These are phyloP conservation scores for Trachops cirrhosus DNA, from an alignment of 2,797 vertebrate species.

Conservation along the genomic window DNA sequence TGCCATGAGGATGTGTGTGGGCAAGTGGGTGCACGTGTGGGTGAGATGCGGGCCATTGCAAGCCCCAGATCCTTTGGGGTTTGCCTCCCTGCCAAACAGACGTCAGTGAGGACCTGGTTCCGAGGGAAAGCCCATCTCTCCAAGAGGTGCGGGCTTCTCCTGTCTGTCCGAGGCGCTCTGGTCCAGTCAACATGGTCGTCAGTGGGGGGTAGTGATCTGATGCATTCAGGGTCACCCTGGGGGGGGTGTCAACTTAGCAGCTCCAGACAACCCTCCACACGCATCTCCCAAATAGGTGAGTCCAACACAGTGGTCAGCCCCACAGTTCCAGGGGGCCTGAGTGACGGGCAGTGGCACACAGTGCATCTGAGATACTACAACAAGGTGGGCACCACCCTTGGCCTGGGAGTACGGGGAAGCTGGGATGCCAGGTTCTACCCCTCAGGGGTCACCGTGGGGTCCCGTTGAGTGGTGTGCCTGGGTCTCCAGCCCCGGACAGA, in stretches of 20 bases:
- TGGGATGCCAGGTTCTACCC: neutral
- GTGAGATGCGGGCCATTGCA: neutral
- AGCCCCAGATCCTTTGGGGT: neutral
- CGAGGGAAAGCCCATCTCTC: neutral
- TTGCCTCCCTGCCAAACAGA: neutral
- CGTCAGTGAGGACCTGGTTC: neutral
- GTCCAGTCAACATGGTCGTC: neutral
- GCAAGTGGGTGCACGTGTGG: neutral
- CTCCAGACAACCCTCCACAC: neutral
- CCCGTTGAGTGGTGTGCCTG: conserved; percentile 43
- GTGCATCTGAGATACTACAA: conserved; percentile 97
- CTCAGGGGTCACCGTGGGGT: neutral
- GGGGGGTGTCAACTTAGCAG: neutral
- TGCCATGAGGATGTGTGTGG: neutral
- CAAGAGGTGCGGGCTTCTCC: neutral
- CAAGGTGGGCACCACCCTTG: conserved; percentile 85
- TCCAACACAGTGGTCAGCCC: conserved; percentile 96
- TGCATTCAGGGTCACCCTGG: neutral
- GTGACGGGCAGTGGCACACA: conserved; percentile 98
- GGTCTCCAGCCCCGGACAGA: conserved; percentile 91
- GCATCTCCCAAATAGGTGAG: conserved; percentile 86
- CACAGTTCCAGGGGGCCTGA: conserved; percentile 92
- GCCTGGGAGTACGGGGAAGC: neutral
- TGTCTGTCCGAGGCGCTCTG: neutral
- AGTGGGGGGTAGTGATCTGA: neutral